These are phyloP conservation scores for Philereme transversata DNA, from an alignment of 2,888 invertebrate species.

Conservation along the genomic window DNA sequence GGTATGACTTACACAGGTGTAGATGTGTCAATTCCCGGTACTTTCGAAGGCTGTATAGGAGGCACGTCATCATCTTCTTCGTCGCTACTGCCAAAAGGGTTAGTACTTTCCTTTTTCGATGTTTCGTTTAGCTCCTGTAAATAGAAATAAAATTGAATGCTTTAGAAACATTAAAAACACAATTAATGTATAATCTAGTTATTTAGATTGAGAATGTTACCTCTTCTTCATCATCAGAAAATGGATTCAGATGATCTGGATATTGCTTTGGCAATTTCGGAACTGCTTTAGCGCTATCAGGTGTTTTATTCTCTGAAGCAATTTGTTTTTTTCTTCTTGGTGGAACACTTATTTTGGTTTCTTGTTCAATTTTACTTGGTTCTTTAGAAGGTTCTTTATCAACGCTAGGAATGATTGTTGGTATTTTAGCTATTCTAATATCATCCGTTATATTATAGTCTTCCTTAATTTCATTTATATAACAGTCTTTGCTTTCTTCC, in stretches of 20 bases:
- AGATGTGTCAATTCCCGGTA: conserved; percentile 45
- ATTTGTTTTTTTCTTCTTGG: conserved; percentile 72
- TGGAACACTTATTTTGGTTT: conserved; percentile 69
- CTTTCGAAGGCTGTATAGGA: conserved; percentile 58
- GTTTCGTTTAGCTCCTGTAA: conserved; percentile 40
- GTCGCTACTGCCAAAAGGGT: conserved; percentile 88
- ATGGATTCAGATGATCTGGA: conserved; percentile 93
- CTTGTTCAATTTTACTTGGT: conserved; percentile 49
- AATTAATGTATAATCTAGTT: too few species aligned
- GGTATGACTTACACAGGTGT: conserved; percentile 60
- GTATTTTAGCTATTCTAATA: conserved; percentile 64
- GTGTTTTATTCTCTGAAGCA: conserved; percentile 47
- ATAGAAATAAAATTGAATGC: conserved; percentile 4
- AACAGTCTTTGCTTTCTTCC: conserved; percentile 33
- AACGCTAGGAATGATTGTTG: conserved; percentile 27
- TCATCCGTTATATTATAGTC: conserved; percentile 73
- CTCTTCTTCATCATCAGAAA: conserved; percentile 86
- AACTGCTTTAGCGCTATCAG: conserved; percentile 36
- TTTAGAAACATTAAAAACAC: too few species aligned
- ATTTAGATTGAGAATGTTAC: conserved; percentile 37
- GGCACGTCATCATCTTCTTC: conserved; percentile 83
- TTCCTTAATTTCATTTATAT: conserved; percentile 44
- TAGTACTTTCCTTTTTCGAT: conserved; percentile 75
- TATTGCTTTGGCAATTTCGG: conserved; percentile 71
- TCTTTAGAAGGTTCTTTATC: conserved; percentile 33